Conservation (phyloP, 2,888 invertebrate genomes). For the Prosapia bicincta region DNA sequence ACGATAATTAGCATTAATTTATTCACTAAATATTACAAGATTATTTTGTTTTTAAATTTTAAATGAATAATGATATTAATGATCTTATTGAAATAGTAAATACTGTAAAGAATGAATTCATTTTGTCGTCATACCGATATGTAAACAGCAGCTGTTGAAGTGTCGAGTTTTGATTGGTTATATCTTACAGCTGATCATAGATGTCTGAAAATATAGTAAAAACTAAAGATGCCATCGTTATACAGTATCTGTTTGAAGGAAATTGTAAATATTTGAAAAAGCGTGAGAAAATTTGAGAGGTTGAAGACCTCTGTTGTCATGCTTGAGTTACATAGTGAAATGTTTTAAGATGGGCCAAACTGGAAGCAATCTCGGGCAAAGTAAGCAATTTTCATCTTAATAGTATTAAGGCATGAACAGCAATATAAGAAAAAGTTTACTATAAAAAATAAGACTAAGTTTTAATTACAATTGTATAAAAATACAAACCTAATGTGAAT, state of each 20-base stretch:
- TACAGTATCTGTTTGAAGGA: not conserved
- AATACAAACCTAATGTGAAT: too few species aligned
- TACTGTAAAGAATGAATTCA: too few species aligned
- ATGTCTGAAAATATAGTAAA: not conserved
- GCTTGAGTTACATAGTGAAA: not conserved
- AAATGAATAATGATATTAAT: too few species aligned
- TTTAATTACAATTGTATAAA: too few species aligned
- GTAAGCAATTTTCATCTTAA: constrained; percentile 29
- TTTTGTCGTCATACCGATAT: too few species aligned
- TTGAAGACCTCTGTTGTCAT: not conserved
- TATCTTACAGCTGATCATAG: not conserved
- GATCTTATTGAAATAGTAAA: too few species aligned
- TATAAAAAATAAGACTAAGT: too few species aligned
- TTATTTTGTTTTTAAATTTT: too few species aligned
- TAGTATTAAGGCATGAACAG: too few species aligned
- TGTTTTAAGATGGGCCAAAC: constrained; percentile 29
- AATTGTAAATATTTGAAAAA: not conserved
- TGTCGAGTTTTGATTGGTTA: not conserved
- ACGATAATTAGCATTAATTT: too few species aligned
- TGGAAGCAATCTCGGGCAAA: constrained; percentile 28
- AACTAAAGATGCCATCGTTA: not conserved
- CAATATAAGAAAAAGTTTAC: too few species aligned
- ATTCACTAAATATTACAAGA: too few species aligned
- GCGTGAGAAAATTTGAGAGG: not conserved
- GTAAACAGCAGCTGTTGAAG: not conserved